These are phyloP conservation scores for Platycheirus albimanus DNA, from an alignment of 2,888 invertebrate genomes.

Conservation along the genomic window DNA sequence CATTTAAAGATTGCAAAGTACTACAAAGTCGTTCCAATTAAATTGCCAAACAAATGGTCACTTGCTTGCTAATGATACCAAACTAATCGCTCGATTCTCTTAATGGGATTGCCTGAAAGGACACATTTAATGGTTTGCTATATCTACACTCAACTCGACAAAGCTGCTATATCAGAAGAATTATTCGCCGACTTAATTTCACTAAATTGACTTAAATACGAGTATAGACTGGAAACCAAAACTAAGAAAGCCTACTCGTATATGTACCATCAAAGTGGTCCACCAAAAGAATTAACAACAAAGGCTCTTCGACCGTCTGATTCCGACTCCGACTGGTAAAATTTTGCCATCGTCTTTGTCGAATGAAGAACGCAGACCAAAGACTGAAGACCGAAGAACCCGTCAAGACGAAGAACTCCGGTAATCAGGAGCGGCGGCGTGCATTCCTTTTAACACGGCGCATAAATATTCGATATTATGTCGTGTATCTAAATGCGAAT, in stretches of 20 bases:
- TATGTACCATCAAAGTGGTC: constrained; percentile 38
- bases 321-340: background rate
- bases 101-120: constrained; percentile 64
- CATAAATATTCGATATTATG: constrained; percentile 74
- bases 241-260: constrained; percentile 44
- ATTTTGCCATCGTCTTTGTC: background rate
- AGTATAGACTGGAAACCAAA: constrained; percentile 54
- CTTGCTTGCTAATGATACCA: constrained; percentile 67
- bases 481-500: constrained; percentile 74
- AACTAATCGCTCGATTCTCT: constrained; percentile 72
- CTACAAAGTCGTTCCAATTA: constrained; percentile 68
- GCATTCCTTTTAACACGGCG: constrained; percentile 73
- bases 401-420: constrained; percentile 54
- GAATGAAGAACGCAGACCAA: background rate
- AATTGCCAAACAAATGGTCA: constrained; percentile 72
- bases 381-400: no score
- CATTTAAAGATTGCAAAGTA: constrained; percentile 37
- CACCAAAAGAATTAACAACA: constrained; percentile 46
- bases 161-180: constrained; percentile 27
- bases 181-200: constrained; percentile 62
- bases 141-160: constrained; percentile 22
- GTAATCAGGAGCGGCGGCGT: constrained; percentile 72
- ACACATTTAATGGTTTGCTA: constrained; percentile 40
- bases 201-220: constrained; percentile 54
- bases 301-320: no score